Base-by-base conservation (phyloP, 2,113 vertebrate genomes). In the Mugil cephalus region DNA sequence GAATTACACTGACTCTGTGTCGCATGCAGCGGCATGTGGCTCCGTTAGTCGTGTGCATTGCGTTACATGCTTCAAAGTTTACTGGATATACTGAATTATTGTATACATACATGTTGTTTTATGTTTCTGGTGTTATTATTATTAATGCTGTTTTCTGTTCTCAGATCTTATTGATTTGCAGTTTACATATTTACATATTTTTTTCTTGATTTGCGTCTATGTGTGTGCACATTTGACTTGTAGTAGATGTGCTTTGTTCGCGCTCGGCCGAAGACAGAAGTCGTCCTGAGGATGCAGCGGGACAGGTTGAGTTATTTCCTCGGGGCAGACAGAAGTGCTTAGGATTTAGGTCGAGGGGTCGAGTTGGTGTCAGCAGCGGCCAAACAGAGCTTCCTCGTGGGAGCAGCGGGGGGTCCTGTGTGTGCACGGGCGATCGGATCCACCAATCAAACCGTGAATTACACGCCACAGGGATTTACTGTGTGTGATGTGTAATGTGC, bases 231-330 rank as follows among this genome's bases (percentile, higher is more conserved):
- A 13, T 12, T 47, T 56, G 11, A 1, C 40, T 30, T 5, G 5
- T 2, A 30, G 11, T 38, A 10, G 14, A 24, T 46, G 35, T 38
- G 40, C 53, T 45, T n/a, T 50, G 35, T 10, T 1, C 21, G 1
- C 47, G 40, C 7, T 53, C 14, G 1, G 8, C 1, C 15, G 36
- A 56, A 58, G 39, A 15, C 8, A 38, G 6, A 8, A 50, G 68
- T 69, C 21, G 36, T 63, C 7, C n/a, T 2, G 42, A 64, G 47
- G 66, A 85, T 81, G 87, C 61, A 65, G 71, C 1, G 2, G 38
- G 24, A 82, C 64, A 8, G 58, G 66, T 74, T 46, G 6, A 12
- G 64, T 58, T 7, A n/a, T 55, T 7, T 51, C 75, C 53, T 51
- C 17, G 0, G 35, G 76, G 46, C 38, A 45, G 66, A 13, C 19